A percentile compares a stretch with the other conserved stretches of the same genome.
Conservation (phyloP, 2,797 vertebrate genomes). For the Xerus rutilus region DNA sequence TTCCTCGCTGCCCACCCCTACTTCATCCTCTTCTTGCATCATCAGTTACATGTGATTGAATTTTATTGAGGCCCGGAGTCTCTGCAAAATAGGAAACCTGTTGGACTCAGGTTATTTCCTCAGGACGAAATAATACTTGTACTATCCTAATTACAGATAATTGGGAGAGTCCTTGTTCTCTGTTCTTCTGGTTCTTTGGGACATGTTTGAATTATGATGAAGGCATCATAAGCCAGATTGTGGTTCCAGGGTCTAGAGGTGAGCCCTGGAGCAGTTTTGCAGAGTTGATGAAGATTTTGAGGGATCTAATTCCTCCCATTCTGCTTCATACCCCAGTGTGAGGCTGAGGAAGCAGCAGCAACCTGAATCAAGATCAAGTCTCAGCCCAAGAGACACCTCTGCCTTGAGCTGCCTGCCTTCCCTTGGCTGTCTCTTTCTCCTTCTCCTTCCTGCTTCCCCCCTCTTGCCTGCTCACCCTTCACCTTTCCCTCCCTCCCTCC, state of each 20-base stretch:
- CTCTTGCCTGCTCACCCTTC: not conserved
- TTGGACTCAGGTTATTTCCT: not conserved
- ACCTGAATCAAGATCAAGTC: not conserved
- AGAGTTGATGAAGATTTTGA: not conserved
- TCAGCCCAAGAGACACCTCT: not conserved
- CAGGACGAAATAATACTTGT: not conserved
- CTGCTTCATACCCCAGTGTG: not conserved
- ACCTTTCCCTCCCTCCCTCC: no score
- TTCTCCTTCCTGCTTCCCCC: no score
- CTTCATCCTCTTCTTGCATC: not conserved
- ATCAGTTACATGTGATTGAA: not conserved
- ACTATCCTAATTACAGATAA: not conserved
- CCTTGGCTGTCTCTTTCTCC: no score
- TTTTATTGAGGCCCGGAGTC: not conserved
- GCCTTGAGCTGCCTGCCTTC: not conserved
- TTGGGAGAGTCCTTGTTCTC: not conserved
- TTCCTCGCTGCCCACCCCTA: not conserved
- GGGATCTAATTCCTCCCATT: not conserved
- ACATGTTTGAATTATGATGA: not conserved
- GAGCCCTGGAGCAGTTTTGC: not conserved
- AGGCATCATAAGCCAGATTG: not conserved
- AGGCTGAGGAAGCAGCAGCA: not conserved
- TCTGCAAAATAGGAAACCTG: not conserved
- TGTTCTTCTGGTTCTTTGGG: not conserved
- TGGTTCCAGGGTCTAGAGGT: not conserved